Base-by-base conservation (phyloP, 1,140 invertebrate genomes). In the Adelges cooleyi region DNA sequence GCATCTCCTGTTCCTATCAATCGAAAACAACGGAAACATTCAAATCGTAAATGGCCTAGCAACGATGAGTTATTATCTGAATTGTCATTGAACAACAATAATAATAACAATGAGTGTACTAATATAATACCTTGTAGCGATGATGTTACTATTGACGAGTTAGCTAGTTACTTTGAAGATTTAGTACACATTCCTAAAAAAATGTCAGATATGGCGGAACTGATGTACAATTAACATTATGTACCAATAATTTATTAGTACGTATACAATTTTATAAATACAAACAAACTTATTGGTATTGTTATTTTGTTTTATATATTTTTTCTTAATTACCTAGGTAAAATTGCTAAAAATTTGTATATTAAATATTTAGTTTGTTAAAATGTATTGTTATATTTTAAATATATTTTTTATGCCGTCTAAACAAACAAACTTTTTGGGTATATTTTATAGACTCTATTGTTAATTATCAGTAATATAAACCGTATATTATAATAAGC, bases 211-310 rank as follows among this genome's bases (percentile, higher is more conserved):
- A 94, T 94, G 91, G 92, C 92, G 59, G 90, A 94, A 78, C 92
- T 93, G 90, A 94, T 94, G 91, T 95, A 95, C 74, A 93, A 90
- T 78, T 95, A 81, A 82, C n/a, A n/a, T n/a, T n/a, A n/a, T n/a
- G n/a, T n/a, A n/a, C n/a, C n/a, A n/a, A n/a, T n/a, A 48, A 17
- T 56, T 5, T 33, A 33, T 33, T 33, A 6, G 11, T 65, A 40
- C 40, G 44, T 17, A 48, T 48, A n/a, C 15, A 48, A 33, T n/a
- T n/a, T n/a, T n/a, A n/a, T n/a, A n/a, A n/a, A n/a, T n/a, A n/a
- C 17, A 52, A 18, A 23, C 2, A 25, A 44, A 13, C 42, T 29
- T 17, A 62, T 48, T 62, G 17, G 22, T 33, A 6, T 46, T 62
- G 56, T 46, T 62, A 48, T 46, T 29, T 33, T 59, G 22, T 59